Base-by-base conservation (phyloP, 2,113 vertebrate species). In the Ceyx melanurus region DNA sequence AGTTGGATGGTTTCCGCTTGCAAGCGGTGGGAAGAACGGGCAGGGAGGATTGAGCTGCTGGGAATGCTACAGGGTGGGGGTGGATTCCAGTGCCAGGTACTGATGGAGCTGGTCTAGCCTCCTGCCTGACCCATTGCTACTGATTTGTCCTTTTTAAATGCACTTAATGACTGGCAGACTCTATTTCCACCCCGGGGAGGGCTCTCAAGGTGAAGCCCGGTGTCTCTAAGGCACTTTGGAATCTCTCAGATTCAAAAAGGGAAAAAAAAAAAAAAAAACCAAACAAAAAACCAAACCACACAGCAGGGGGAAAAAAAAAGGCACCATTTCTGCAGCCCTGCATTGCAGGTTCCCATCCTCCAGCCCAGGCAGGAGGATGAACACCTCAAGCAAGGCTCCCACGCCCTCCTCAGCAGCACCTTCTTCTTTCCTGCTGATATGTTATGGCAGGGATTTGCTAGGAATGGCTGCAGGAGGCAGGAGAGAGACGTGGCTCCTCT, bases 291-390 rank as follows among this genome's bases (percentile, higher is more conserved):
- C 21, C 21, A 50, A 50, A 21, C 48, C 48, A 50, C 48, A 50
- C 29, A 58, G 31, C 29, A 23, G 5, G 8, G 10, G 3, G 0
- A 21, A 16, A 50, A 51, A 51, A 11, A 33, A 31, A 40, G 23
- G 21, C 5, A 85, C 21, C 37, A 31, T 25, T 83, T 58, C 86
- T 90, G 90, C 88, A 91, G 88, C 80, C 35, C 80, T 96, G 88
- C 92, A 90, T 25, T 95, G 92, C 90, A 93, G 92, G 74, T 93
- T 86, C 77, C 76, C 62, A 89, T 45, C 74, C 94, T 92, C 74
- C 84, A 76, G 81, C 86, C 61, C 67, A 79, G 73, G 65, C 77
- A 90, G 62, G 64, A 48, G n/a, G 62, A 75, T 0, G 0, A 56
- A 31, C 67, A 87, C 81, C 89, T 82, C 78, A 70, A 28, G 66